Base-by-base conservation (phyloP, 2,797 vertebrate genomes). In the Acropternis orthonyx region DNA sequence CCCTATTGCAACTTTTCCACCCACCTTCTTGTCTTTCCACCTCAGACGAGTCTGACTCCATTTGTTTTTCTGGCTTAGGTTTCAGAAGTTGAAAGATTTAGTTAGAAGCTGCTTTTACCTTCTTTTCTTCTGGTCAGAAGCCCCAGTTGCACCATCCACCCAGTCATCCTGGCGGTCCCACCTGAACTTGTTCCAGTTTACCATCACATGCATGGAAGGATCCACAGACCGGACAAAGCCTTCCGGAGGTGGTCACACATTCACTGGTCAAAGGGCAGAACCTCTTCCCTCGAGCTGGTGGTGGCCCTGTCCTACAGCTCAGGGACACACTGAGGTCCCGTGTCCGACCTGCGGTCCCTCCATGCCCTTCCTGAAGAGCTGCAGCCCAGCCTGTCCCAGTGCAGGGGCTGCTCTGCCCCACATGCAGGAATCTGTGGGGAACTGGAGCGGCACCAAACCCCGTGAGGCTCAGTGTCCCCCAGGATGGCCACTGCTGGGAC, bases 401-500 rank as follows among this genome's bases (percentile, higher is more conserved):
- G 36, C 39, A 48, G 54, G 83, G 39, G n/a, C 28, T 14, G 41
- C 19, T 37, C 44, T 37, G 26, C 14, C 59, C 65, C 52, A 14
- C 6, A 5, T n/a, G 56, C 22, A 44, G 73, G 54, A 22, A 5
- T n/a, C 5, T 22, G 49, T 4, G 12, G 21, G 14, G 34, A 30
- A 2, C 22, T 10, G 43, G 15, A 22, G 32, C 44, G 34, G 21
- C 27, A 7, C 0, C 39, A 19, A 26, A 11, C 4, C 30, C 37
- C 7, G 26, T 0, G 0, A 15, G 72, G 43, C 17, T 41, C 10
- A 0, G 12, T 0, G 32, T 13, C 41, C 8, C 66, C 49, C 27
- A 1, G 28, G 66, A 5, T 3, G 55, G 71, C 23, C 34, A 37
- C 3, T 10, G 43, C 48, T 46, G 77, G 10, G 20, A 5, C 26